Base-by-base conservation (phyloP, 2,888 invertebrate species). In the Chloromyia formosa region DNA sequence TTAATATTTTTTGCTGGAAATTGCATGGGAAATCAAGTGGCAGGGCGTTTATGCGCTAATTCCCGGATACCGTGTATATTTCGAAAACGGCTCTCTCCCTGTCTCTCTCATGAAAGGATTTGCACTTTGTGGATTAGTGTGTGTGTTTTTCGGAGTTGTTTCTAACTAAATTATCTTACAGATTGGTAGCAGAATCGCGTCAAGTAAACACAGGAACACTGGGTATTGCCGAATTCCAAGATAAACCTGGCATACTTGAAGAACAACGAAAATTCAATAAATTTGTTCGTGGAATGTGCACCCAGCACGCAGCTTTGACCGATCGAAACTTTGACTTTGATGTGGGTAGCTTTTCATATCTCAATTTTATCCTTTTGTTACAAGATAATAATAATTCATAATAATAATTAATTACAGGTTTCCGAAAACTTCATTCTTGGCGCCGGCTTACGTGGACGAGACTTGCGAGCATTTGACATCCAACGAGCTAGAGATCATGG, bases 401-500 rank as follows among this genome's bases (percentile, higher is more conserved):
- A n/a, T n/a, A n/a, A n/a, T n/a, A n/a, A n/a, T n/a, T n/a, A n/a
- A n/a, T n/a, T n/a, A n/a, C 20, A 64, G 64, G 16, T 20, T 14
- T 1, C 64, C 9, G 54, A 69, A 20, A 23, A 54, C 27, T 69
- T 69, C n/a, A 18, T 69, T 9, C 18, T 54, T 9, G 69, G 69
- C n/a, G n/a, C 56, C 16, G 56, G 56, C 14, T 54, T 20, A 27
- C 69, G 56, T 7, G 69, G 69, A 23, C 23, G 27, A 16, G 69
- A 69, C 35, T 20, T 69, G 14, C 12, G 56, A 54, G 16, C 69
- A 35, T 40, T 54, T 56, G 69, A 69, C n/a, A 54, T 69, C 27
- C 69, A 69, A 35, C 69, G 69, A 27, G 56, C 27, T 35, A 14
- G 69, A 2, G 69, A 69, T 69, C 69, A 69, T 56, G 69, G 69